These are phyloP conservation scores for Phorcus lineatus DNA, from an alignment of 2,888 invertebrate genomes.

Conservation along the genomic window DNA sequence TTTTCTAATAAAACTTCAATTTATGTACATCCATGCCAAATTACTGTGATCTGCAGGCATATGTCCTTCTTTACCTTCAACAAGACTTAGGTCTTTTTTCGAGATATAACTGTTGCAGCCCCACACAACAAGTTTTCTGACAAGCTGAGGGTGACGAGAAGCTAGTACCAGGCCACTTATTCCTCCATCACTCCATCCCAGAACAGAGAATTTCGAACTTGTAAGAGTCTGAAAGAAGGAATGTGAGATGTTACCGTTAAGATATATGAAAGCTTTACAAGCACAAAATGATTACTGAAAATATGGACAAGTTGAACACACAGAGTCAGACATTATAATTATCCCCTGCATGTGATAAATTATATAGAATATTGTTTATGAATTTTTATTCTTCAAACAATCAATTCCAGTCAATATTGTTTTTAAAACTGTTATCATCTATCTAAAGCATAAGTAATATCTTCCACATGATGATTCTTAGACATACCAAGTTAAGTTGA, in stretches of 20 bases:
- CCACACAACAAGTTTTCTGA: constrained; percentile 86
- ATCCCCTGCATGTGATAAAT: no score
- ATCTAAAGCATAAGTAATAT: no score
- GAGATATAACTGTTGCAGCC: constrained; percentile 86
- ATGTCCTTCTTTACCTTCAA: constrained; percentile 78
- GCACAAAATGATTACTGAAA: no score
- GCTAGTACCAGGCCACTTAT: constrained; percentile 87
- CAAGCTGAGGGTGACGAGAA: constrained; percentile 81
- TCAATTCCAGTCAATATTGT: neutral
- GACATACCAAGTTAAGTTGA: no score
- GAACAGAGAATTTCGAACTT: constrained; percentile 81
- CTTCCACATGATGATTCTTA: no score
- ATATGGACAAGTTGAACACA: no score
- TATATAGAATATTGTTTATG: no score
- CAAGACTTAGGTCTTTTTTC: constrained; percentile 81
- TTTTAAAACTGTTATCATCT: neutral
- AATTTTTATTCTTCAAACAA: no score
- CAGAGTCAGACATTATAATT: no score
- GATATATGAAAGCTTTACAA: neutral
- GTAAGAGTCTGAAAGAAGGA: constrained; percentile 79
- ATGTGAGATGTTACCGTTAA: no score
- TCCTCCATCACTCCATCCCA: constrained; percentile 95
- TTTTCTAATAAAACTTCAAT: no score
- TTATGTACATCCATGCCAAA: no score
- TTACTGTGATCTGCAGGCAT: neutral